These are phyloP conservation scores for Eumerus sabulonum DNA, from an alignment of 2,888 invertebrate genomes.

Conservation along the genomic window DNA sequence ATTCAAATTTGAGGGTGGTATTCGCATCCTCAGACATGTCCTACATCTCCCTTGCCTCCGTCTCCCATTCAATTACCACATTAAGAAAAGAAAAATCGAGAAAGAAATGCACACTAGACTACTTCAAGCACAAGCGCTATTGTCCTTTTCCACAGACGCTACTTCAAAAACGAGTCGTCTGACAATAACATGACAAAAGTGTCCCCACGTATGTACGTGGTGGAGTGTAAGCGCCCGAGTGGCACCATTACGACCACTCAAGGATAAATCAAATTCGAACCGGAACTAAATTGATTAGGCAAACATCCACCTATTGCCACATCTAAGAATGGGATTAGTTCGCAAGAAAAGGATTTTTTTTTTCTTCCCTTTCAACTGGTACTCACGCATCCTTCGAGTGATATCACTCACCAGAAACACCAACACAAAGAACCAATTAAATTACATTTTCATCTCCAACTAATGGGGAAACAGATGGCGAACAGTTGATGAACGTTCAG, in stretches of 20 bases:
- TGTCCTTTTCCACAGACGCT: too few relatives aligned
- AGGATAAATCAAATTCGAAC: constrained; percentile 57
- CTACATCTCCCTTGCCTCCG: too few relatives aligned
- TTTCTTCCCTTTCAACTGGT: too few relatives aligned
- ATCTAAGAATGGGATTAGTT: constrained; percentile 23
- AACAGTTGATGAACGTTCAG: neutral
- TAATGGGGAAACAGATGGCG: constrained; percentile 3
- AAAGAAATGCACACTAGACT: too few relatives aligned
- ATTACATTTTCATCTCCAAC: constrained; percentile 14
- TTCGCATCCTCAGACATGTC: too few relatives aligned
- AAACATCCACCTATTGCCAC: constrained; percentile 14
- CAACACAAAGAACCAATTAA: constrained; percentile 16
- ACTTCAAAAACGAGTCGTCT: too few relatives aligned
- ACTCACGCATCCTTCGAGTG: neutral
- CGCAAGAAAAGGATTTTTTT: constrained; percentile 10
- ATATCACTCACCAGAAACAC: constrained; percentile 1
- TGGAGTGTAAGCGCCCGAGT: constrained; percentile 4
- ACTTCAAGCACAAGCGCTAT: too few relatives aligned
- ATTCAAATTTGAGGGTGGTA: too few relatives aligned
- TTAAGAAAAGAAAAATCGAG: too few relatives aligned
- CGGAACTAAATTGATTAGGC: constrained; percentile 56
- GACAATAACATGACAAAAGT: constrained; percentile 25
- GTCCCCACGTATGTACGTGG: constrained; percentile 11
- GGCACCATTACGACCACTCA: constrained; percentile 53
- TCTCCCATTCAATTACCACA: too few relatives aligned